Conservation (phyloP, 35 echinoderm and acorn worm species). For the Patiria miniata region DNA sequence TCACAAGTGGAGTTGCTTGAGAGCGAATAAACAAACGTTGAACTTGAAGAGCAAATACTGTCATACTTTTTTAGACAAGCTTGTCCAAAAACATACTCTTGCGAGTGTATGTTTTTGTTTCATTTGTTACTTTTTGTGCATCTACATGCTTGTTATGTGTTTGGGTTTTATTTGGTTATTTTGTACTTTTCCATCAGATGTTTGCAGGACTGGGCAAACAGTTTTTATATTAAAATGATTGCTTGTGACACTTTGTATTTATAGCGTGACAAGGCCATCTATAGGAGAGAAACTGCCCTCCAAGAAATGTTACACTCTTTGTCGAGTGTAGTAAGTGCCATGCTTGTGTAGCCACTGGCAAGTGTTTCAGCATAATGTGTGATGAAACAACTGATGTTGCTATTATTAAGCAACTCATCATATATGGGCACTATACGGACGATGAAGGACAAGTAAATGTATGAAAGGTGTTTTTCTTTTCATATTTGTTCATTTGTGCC, state of each 20-base stretch:
- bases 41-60: too few relatives aligned
- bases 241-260: constrained; percentile 27
- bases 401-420: background rate
- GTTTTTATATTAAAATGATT: too few relatives aligned
- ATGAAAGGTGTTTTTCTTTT: background rate
- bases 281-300: background rate
- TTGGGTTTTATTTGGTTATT: background rate
- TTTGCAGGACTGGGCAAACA: too few relatives aligned
- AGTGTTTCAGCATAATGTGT: background rate
- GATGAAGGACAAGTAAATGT: background rate
- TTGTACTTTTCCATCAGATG: background rate
- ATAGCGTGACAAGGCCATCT: constrained; percentile 19
- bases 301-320: background rate
- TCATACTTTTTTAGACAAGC: background rate
- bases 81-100: background rate
- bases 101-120: background rate
- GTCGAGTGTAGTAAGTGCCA: background rate
- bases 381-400: background rate
- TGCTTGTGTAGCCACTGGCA: background rate
- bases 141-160: background rate
- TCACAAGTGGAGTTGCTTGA: too few relatives aligned
- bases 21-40: too few relatives aligned
- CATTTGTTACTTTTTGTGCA: background rate
- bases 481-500: constrained; percentile 27
- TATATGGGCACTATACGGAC: background rate